Conservation (phyloP, 1,140 invertebrate genomes). For the Leptoteleia sp. region DNA sequence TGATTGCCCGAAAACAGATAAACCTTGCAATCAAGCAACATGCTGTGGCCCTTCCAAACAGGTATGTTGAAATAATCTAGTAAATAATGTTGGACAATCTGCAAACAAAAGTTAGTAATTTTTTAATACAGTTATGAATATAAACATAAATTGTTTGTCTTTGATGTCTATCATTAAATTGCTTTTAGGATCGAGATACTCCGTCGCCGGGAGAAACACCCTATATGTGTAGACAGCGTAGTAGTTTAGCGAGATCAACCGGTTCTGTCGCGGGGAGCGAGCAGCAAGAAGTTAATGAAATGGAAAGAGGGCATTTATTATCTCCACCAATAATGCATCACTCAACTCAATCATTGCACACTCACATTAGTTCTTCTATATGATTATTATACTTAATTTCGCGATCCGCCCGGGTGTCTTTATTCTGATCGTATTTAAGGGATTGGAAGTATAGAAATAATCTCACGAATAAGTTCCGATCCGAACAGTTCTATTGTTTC, state of each 20-base stretch:
- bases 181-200: slow-evolving; percentile 85
- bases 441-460: slow-evolving; percentile 1
- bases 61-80: slow-evolving; percentile 68
- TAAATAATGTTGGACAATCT: too few species aligned
- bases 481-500: too few species aligned
- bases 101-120: too few species aligned
- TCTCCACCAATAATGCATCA: slow-evolving; percentile 75
- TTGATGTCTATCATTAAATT: too few species aligned
- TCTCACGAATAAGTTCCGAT: too few species aligned
- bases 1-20: slow-evolving; percentile 92
- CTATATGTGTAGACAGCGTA: slow-evolving; percentile 89
- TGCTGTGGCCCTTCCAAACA: slow-evolving; percentile 89
- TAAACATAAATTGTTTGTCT: too few species aligned
- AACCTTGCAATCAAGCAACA: slow-evolving; percentile 90
- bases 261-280: slow-evolving; percentile 74
- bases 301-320: slow-evolving; percentile 84
- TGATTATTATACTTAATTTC: slow-evolving; percentile 60
- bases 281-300: slow-evolving; percentile 82
- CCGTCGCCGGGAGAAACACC: slow-evolving; percentile 89
- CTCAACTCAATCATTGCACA: slow-evolving; percentile 74
- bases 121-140: too few species aligned
- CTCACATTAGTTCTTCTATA: slow-evolving; percentile 72
- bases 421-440: too few species aligned
- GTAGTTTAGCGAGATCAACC: slow-evolving; percentile 79
- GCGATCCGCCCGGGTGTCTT: too few species aligned